phyloP scores from a whole-genome alignment of 2,888 invertebrate genomes.

The Oithona nana region DNA sequence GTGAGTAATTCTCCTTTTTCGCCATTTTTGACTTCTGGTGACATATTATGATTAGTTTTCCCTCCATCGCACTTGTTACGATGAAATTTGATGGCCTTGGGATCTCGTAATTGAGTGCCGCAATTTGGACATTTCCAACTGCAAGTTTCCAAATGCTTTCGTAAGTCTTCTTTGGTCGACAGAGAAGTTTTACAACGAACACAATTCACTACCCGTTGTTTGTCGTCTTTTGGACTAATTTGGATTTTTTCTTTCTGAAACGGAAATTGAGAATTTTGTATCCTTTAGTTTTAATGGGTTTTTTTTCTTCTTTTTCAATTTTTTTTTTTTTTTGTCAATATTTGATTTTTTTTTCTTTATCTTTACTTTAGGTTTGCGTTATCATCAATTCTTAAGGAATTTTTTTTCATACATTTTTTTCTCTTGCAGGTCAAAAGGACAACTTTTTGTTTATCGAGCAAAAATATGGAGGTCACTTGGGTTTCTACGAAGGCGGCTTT shows the following conservation, averaged over 20 bases:
- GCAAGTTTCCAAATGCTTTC: neutral
- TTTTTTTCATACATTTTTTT: too few species aligned
- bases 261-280: too few species aligned
- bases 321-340: too few species aligned
- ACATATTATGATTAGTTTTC: too few species aligned
- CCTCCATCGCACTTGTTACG: neutral
- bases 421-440: constrained; percentile 40
- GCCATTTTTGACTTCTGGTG: neutral
- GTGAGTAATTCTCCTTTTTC: neutral
- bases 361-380: too few species aligned
- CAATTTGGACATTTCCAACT: neutral
- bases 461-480: constrained; percentile 81
- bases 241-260: too few species aligned
- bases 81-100: neutral
- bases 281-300: too few species aligned
- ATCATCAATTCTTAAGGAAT: too few species aligned
- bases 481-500: constrained; percentile 77
- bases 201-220: neutral
- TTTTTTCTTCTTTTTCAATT: too few species aligned
- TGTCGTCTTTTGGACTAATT: too few species aligned
- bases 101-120: neutral
- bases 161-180: neutral
- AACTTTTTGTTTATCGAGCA: constrained; percentile 56
- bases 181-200: neutral
- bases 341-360: too few species aligned